Evolutionary conservation across 2,113 vertebrate genomes (phyloP).

Genomic region (Thalassarche chlororhynchos): DNA sequence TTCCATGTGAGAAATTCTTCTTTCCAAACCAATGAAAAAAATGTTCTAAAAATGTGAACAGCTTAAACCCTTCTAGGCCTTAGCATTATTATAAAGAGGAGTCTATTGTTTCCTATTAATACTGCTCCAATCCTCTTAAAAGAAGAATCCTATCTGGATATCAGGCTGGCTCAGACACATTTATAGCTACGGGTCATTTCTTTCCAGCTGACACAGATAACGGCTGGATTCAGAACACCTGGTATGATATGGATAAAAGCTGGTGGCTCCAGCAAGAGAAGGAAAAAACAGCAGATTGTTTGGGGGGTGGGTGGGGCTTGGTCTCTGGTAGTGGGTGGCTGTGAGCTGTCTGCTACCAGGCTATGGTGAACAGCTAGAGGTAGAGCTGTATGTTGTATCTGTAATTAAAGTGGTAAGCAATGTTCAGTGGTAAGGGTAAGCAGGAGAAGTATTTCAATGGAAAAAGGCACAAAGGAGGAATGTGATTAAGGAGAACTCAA

Average conservation of each 20-base stretch:
- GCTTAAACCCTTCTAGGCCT: neutral
- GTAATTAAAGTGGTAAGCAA: fast-evolving
- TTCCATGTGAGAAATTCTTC: neutral
- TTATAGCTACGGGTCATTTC: slow-evolving; percentile 63
- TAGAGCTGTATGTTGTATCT: fast-evolving
- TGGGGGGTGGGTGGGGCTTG: fast-evolving
- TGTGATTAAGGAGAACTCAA: fast-evolving
- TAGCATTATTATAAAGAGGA: neutral
- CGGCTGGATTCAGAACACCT: neutral
- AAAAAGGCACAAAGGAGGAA: fast-evolving
- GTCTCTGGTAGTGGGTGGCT: fast-evolving
- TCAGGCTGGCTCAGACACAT: slow-evolving; percentile 30
- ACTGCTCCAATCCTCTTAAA: slow-evolving; percentile 73
- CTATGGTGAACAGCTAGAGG: fast-evolving
- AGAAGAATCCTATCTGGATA: neutral
- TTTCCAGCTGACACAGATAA: slow-evolving; percentile 19
- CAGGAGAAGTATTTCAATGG: neutral
- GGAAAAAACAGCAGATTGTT: fast-evolving
- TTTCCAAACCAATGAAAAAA: neutral
- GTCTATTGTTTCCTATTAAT: neutral
- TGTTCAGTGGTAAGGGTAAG: fast-evolving
- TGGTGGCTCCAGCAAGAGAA: fast-evolving
- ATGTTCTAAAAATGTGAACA: neutral
- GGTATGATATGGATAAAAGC: neutral
- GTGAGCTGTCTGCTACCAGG: fast-evolving